Conservation (phyloP, 2,888 invertebrate species). For the Limnephilus rhombicus region DNA sequence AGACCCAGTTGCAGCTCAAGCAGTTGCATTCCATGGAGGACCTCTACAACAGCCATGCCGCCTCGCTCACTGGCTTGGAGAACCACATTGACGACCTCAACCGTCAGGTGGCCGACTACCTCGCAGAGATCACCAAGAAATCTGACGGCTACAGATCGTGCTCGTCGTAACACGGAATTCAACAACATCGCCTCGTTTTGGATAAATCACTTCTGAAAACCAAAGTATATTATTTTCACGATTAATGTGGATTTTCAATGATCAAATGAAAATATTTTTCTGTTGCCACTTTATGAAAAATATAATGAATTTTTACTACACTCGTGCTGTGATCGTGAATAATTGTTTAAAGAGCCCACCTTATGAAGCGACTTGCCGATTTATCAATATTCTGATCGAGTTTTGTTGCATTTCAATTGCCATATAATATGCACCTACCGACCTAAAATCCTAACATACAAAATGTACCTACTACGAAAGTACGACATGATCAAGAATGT, state of each 20-base stretch:
- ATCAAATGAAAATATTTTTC: constrained; percentile 39
- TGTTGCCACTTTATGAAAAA: constrained; percentile 37
- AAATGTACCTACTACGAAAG: too few relatives aligned
- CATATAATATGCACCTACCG: neutral
- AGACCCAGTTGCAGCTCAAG: constrained; percentile 85
- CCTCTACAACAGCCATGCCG: constrained; percentile 82
- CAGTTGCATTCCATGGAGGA: constrained; percentile 85
- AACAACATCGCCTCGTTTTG: neutral
- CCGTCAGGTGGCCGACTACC: constrained; percentile 81
- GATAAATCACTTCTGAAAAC: constrained; percentile 15
- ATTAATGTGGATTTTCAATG: neutral
- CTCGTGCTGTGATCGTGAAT: constrained; percentile 51
- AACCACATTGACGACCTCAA: constrained; percentile 81
- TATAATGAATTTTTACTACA: constrained; percentile 29
- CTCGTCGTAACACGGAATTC: constrained; percentile 42
- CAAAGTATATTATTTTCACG: constrained; percentile 36
- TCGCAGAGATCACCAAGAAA: constrained; percentile 80
- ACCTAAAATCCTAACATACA: too few relatives aligned
- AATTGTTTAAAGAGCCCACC: constrained; percentile 24
- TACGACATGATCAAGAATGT: neutral
- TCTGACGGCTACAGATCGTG: constrained; percentile 82
- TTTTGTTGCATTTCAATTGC: constrained; percentile 6
- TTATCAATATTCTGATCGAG: neutral
- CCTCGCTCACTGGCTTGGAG: constrained; percentile 79
- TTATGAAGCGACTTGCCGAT: constrained; percentile 24